phyloP scores from a whole-genome alignment of 1,140 invertebrate species.

The Sycobia sp. region DNA sequence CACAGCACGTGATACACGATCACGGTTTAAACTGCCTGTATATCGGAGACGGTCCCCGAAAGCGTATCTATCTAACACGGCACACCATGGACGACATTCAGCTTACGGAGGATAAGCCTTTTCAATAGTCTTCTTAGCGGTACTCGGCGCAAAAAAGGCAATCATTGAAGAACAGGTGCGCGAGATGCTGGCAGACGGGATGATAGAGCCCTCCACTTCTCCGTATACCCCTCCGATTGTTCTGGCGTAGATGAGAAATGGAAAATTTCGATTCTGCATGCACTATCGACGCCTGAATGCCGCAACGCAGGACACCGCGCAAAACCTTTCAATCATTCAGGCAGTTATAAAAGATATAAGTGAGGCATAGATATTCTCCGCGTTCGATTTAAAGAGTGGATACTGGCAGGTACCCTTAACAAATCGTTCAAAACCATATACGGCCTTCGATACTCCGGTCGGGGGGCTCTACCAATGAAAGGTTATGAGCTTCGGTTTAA shows the following conservation, averaged over 20 bases:
- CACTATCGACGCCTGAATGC: slow-evolving; percentile 57
- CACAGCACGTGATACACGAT: too few species aligned
- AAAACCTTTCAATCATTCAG: slow-evolving; percentile 40
- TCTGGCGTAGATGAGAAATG: slow-evolving; percentile 58
- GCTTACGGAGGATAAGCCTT: slow-evolving; percentile 9
- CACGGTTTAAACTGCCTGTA: too few species aligned
- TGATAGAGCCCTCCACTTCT: slow-evolving; percentile 43
- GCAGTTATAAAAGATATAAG: slow-evolving; percentile 38
- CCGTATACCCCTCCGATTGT: slow-evolving; percentile 56
- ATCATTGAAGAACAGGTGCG: slow-evolving; percentile 31
- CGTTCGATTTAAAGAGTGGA: slow-evolving; percentile 42
- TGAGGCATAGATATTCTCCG: slow-evolving; percentile 40
- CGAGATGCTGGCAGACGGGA: slow-evolving; percentile 36
- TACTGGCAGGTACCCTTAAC: slow-evolving; percentile 55
- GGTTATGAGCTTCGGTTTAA: too few species aligned
- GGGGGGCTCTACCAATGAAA: too few species aligned
- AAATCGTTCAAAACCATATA: slow-evolving; percentile 46
- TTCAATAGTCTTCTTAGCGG: slow-evolving; percentile 7
- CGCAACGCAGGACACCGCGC: slow-evolving; percentile 42
- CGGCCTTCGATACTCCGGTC: slow-evolving; percentile 51
- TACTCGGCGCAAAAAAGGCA: slow-evolving; percentile 27
- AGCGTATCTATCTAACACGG: slow-evolving; percentile 20
- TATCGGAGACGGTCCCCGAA: too few species aligned
- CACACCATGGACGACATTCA: slow-evolving; percentile 24
- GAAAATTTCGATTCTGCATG: slow-evolving; percentile 55